Conservation (phyloP, 2,113 vertebrate genomes). For the Leucopsar rothschildi region DNA sequence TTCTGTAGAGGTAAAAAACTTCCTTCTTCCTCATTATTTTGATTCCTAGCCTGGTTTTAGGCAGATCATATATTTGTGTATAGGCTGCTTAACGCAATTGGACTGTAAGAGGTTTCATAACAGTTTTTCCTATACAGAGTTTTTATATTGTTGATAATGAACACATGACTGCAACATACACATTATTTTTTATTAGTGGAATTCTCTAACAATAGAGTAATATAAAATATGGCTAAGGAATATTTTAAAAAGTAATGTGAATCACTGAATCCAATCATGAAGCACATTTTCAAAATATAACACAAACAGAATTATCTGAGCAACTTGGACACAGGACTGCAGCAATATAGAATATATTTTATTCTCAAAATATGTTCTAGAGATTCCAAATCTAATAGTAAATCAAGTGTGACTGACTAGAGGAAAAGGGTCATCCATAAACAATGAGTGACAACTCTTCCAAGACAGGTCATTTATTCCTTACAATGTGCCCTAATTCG, state of each 20-base stretch:
- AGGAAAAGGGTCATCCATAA: not conserved
- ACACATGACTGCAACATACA: not conserved
- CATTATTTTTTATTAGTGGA: not conserved
- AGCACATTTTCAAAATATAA: not conserved
- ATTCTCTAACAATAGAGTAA: not conserved
- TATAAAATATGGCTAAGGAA: not conserved
- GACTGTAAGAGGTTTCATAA: not conserved
- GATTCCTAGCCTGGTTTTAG: not conserved
- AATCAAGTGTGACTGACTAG: not conserved
- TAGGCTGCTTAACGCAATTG: not conserved
- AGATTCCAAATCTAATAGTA: not conserved
- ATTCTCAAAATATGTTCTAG: not conserved
- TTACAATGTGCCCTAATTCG: not conserved
- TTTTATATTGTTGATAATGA: not conserved
- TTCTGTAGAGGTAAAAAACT: not conserved
- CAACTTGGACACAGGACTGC: not conserved
- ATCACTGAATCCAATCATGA: not conserved
- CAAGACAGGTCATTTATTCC: not conserved
- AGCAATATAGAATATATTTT: not conserved
- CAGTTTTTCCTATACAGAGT: not conserved
- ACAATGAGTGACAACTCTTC: not conserved
- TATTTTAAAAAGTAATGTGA: not conserved
- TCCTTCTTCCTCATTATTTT: not conserved
- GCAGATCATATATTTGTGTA: not conserved
- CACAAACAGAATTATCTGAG: not conserved